Evolutionary conservation across 2,113 vertebrate genomes (phyloP).

Genomic region (Bubo blakistoni): DNA sequence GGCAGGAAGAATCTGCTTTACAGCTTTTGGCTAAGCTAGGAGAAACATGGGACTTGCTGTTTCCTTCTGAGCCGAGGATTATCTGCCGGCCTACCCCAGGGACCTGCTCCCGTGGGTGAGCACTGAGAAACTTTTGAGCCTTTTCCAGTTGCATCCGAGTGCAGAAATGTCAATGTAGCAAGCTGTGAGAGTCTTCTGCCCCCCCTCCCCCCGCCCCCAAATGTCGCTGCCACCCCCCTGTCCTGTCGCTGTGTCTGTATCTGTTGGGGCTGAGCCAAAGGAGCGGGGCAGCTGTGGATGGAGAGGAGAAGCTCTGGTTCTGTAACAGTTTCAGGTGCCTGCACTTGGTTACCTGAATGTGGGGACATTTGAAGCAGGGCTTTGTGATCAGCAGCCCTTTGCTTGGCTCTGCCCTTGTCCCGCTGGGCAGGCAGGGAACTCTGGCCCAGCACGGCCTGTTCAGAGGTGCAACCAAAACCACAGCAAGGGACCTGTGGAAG

Average conservation of each 20-base stretch:
- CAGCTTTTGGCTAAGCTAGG: not conserved
- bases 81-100: not conserved
- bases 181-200: fast-evolving
- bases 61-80: not conserved
- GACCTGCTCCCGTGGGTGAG: not conserved
- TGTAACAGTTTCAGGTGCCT: not conserved
- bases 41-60: not conserved
- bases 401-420: not conserved
- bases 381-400: not conserved
- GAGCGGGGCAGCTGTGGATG: not conserved
- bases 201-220: not conserved
- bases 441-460: fast-evolving
- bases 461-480: not conserved
- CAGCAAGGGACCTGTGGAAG: not conserved
- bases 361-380: not conserved
- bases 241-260: not conserved
- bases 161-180: fast-evolving
- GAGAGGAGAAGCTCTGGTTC: not conserved
- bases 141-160: not conserved
- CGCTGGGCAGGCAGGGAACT: not conserved
- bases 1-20: not conserved
- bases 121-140: not conserved
- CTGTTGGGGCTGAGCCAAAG: not conserved
- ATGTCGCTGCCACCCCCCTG: fast-evolving
- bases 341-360: not conserved